A percentile compares a stretch with the other conserved stretches of the same genome.
Evolutionary conservation across 2,113 vertebrate genomes (phyloP).

Genomic region (Ciconia stormi): DNA sequence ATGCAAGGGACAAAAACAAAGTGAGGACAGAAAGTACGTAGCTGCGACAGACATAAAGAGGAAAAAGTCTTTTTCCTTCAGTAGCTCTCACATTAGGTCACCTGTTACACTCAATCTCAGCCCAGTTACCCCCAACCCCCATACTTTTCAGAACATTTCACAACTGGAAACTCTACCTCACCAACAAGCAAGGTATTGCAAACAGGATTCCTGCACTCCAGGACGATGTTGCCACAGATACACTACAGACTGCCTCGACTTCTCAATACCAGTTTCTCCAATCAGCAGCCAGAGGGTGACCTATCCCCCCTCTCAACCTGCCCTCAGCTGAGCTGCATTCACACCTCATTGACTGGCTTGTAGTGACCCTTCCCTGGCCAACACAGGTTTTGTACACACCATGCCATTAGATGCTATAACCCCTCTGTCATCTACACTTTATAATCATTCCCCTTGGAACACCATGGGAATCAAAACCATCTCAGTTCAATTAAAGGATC

Average conservation of each 20-base stretch:
- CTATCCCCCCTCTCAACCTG: not conserved
- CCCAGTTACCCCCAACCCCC: rapidly evolving
- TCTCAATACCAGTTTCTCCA: not conserved
- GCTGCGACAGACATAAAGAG: not conserved
- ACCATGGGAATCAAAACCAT: not conserved
- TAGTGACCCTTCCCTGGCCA: not conserved
- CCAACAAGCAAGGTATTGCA: not conserved
- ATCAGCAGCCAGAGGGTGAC: not conserved
- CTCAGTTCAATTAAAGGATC: not conserved
- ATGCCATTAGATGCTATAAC: not conserved
- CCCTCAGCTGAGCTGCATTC: not conserved
- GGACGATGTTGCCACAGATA: not conserved
- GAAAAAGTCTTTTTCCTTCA: not conserved
- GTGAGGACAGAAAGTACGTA: not conserved
- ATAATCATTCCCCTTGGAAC: not conserved
- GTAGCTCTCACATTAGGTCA: not conserved
- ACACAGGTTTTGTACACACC: not conserved
- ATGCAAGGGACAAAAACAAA: not conserved
- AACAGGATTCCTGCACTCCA: not conserved
- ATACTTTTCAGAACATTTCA: not conserved
- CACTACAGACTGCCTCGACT: not conserved
- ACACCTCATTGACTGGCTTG: not conserved
- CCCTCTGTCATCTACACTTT: not conserved
- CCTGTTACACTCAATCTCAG: not conserved
- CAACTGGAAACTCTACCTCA: not conserved